Evolutionary conservation across 2,113 vertebrate genomes (phyloP), one percentile per base, ranked within the genome.

Genomic region (Microtus pennsylvanicus): DNA sequence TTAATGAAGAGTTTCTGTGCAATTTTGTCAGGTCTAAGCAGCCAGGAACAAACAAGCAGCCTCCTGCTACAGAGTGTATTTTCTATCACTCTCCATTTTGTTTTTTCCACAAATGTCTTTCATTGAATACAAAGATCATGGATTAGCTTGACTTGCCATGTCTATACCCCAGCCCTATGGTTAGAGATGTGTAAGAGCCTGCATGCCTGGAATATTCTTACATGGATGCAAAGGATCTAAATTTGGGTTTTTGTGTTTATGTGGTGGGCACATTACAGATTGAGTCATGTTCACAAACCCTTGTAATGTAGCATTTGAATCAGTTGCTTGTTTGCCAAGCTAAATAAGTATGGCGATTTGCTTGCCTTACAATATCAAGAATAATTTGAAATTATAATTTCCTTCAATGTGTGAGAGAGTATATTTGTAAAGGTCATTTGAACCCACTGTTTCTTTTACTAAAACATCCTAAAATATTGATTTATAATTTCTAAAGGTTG

Each of bases 401-500:
- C 33, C 19, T 93, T 70, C 30, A 92, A 55, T 91, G 35, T 89
- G 50, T 72, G 17, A 12, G 67, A 55, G 50, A 81, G 72, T 69
- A 35, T 30, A 86, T 88, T 87, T 69, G 19, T 77, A 89, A 45
- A 69, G 67, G 45, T 50, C 91, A 93, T 35, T 86, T 87, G 85
- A 55, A n/a, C 33, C 38, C 83, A 6, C 14, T 50, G 9, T 67
- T 88, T 85, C 30, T 19, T 86, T 95, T 69, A 63, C 35, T 65
- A 61, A 96, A 96, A 80, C 52, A 69, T 61, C 87, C 86, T 5
- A 33, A 94, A 89, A 92, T 89, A 86, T 50, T 86, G 50, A 82
- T 89, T 87, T 38, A 76, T 16, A 72, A 82, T 82, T 50, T 85
- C 80, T 86, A 89, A 81, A 81, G 26, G 16, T 83, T 38, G 65